Base-by-base conservation (phyloP, 2,888 invertebrate genomes). In the Epinotia demarniana region DNA sequence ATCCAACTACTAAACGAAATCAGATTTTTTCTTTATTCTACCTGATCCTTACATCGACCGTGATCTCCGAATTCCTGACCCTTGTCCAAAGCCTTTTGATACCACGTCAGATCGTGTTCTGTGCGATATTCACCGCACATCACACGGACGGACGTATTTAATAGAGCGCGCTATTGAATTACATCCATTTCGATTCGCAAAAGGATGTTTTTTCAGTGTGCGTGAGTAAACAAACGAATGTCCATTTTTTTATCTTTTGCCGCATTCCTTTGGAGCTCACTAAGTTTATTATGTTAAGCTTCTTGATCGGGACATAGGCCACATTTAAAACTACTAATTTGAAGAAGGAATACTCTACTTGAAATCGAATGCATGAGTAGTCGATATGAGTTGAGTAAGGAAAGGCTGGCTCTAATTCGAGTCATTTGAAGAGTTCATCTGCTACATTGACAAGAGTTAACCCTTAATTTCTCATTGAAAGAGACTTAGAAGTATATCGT, bases 81-180 rank as follows among this genome's bases (percentile, higher is more conserved):
- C 93, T 94, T 94, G 93, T 94, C 94, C 94, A 90, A 92, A 83
- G 77, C 84, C 92, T 89, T 93, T 93, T 92, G 93, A 93, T 93
- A 90, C 90, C 86, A 84, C 84, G 83, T 84, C 80, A 80, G 81
- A 83, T 84, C 84, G 83, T 85, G 84, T 81, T 84, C 83, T 79
- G 85, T 85, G 77, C 85, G 82, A 88, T 89, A 88, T 79, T 84
- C 83, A 80, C 79, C 81, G 83, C 89, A 89, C 82, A 88, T 88
- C 90, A 89, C 90, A 89, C 84, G 87, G 87, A 87, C 85, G 83
- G 84, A 81, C 84, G 81, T 77, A 79, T 84, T 87, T 86, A 86
- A 89, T 89, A 89, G 85, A 87, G 82, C 85, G 82, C 85, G 87
- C 84, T 89, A 84, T 86, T 84, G 82, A 82, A 85, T 85, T 84